Percentiles rank a stretch among this genome's conserved stretches.
Evolutionary conservation across 92 coral and sea anemone genomes (phyloP).

Genomic region (Galaxea fascicularis): DNA sequence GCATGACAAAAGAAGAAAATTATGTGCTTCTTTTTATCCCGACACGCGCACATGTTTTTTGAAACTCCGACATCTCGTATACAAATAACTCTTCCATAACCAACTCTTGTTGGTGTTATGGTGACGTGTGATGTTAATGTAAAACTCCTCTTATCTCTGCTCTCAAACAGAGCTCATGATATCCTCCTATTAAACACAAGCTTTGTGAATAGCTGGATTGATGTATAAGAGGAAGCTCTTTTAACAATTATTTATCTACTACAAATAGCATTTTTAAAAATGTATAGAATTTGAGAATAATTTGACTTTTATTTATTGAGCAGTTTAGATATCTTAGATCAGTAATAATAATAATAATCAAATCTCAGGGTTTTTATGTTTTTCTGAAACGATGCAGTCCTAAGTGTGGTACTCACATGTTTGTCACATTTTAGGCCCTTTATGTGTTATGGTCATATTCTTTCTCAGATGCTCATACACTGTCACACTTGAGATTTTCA

Average conservation of each 20-base stretch:
- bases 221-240: not conserved
- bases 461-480: no score
- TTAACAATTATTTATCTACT: not conserved
- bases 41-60: no score
- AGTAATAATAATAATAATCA: no score
- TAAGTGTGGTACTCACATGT: not conserved
- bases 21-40: no score
- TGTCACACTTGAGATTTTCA: no score
- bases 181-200: conserved; percentile 69
- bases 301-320: conserved; percentile 1
- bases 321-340: not conserved
- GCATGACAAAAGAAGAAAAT: no score
- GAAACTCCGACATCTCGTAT: no score
- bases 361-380: not conserved
- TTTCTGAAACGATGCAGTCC: no score
- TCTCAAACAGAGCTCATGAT: conserved; percentile 58
- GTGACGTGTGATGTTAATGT: conserved; percentile 1
- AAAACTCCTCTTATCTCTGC: not conserved
- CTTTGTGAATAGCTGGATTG: conserved; percentile 62
- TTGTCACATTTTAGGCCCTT: not conserved
- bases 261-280: not conserved
- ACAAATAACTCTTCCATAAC: not conserved
- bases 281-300: not conserved
- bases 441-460: no score
- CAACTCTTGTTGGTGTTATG: conserved; percentile 1